Conservation (phyloP, 2,888 invertebrate genomes). For the Dynastes tityus region DNA sequence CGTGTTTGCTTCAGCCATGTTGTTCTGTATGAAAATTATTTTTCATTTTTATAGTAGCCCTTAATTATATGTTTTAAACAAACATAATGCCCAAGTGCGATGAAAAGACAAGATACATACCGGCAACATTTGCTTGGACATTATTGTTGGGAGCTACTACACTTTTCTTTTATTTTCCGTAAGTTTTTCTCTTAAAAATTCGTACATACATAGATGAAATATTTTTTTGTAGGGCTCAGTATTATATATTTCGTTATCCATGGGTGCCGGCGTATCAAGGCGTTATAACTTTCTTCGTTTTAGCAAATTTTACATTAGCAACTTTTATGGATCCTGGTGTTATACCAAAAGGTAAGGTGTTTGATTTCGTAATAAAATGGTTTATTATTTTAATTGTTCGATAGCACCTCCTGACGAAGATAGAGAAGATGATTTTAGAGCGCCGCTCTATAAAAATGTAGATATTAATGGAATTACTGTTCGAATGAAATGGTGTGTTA, state of each 20-base stretch:
- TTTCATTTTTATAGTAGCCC: conserved; percentile 63
- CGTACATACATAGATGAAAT: conserved; percentile 31
- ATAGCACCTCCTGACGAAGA: conserved; percentile 97
- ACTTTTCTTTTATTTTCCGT: conserved; percentile 98
- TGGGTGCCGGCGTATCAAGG: conserved; percentile 96
- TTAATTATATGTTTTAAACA: conserved; percentile 63
- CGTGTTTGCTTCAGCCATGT: conserved; percentile 68
- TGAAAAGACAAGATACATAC: conserved; percentile 96
- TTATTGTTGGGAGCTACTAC: conserved; percentile 94
- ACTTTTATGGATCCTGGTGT: conserved; percentile 99
- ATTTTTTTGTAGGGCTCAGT: conserved; percentile 81
- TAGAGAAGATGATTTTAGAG: conserved; percentile 96
- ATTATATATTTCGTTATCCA: conserved; percentile 86
- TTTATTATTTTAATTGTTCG: conserved; percentile 52
- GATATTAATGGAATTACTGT: conserved; percentile 99
- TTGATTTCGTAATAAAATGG: conserved; percentile 3
- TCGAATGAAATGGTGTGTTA: conserved; percentile 99
- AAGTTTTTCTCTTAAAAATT: conserved; percentile 74
- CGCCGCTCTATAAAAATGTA: conserved; percentile 96
- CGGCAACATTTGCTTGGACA: conserved; percentile 98
- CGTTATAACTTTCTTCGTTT: conserved; percentile 95
- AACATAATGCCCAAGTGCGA: conserved; percentile 95
- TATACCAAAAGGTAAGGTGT: conserved; percentile 90
- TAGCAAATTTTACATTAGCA: conserved; percentile 98
- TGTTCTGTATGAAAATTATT: conserved; percentile 66